These are phyloP conservation scores for Dryoscopus gambensis DNA, from an alignment of 2,113 vertebrate species.

Conservation along the genomic window DNA sequence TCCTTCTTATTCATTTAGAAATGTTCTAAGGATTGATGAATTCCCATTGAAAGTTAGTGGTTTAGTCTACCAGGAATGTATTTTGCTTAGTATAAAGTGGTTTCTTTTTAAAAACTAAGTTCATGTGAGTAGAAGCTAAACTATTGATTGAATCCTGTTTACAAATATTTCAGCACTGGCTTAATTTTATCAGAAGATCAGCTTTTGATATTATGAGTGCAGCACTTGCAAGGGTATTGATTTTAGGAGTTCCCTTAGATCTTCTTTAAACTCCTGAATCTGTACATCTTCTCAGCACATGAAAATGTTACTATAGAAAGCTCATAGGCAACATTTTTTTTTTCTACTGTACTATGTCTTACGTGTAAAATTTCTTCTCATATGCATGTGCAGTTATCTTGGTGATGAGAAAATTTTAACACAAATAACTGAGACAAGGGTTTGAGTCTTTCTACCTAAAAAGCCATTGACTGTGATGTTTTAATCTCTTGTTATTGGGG, in stretches of 20 bases:
- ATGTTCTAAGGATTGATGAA: background rate
- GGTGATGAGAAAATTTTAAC: background rate
- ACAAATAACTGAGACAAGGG: background rate
- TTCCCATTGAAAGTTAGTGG: background rate
- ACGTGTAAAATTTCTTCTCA: background rate
- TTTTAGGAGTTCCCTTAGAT: background rate
- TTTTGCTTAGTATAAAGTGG: background rate
- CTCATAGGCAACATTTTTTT: background rate
- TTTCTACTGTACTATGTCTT: conserved; percentile 18
- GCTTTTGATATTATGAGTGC: background rate
- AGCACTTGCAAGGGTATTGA: background rate
- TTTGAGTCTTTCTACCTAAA: background rate
- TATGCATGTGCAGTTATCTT: background rate
- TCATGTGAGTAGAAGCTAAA: background rate
- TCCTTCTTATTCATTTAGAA: background rate
- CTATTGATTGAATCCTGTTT: background rate
- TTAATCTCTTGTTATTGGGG: background rate
- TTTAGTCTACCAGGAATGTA: background rate
- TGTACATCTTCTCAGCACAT: background rate
- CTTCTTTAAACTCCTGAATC: background rate
- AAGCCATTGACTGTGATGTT: conserved; percentile 15
- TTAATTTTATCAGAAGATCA: background rate
- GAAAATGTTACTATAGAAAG: background rate
- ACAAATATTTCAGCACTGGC: background rate
- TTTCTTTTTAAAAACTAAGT: background rate